Base-by-base conservation (phyloP, 2,888 invertebrate species). In the Galerucella pusilla region DNA sequence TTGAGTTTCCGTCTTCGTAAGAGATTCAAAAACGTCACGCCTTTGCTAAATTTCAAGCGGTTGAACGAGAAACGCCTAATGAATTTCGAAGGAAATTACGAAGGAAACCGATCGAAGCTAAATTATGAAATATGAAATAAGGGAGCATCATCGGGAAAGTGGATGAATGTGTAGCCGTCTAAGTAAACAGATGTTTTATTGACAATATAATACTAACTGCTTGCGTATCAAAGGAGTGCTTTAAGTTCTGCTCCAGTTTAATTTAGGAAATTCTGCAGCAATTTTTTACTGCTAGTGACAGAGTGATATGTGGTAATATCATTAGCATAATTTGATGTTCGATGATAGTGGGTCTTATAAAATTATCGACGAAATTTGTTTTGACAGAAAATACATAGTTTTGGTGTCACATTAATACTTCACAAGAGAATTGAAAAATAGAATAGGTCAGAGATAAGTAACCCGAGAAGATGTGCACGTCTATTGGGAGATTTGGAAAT, bases 41-140 rank as follows among this genome's bases (percentile, higher is more conserved):
- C 14, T 12, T 14, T 49, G 5, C 49, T 49, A 14, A 49, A 49
- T 14, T 12, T 49, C 12, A 49, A 12, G 49, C 12, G 49, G 49
- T 49, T 11, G 49, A 49, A 49, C 49, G 49, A 49, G 49, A 49
- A 49, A 46, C 46, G 46, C 11, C 49, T 49, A 14, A 14, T 49
- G 5, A 52, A 5, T 52, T 52, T 42, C 35, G 7, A 42, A 42
- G 52, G n/a, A 52, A 52, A 52, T 52, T 4, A 52, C 7, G 52
- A n/a, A 52, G 52, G 52, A 52, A 52, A 52, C 52, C n/a, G 52
- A 52, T 52, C 52, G n/a, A 52, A 52, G 52, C n/a, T 52, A n/a
- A n/a, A 52, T 52, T 52, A n/a, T 52, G n/a, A n/a, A 52, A 52
- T 52, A 52, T 52, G 49, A 14, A 49, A 11, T 14, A 4, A 52